A percentile compares a stretch with the other conserved stretches of the same genome.
Conservation (phyloP, 2,113 vertebrate genomes). For the Passer montanus region DNA sequence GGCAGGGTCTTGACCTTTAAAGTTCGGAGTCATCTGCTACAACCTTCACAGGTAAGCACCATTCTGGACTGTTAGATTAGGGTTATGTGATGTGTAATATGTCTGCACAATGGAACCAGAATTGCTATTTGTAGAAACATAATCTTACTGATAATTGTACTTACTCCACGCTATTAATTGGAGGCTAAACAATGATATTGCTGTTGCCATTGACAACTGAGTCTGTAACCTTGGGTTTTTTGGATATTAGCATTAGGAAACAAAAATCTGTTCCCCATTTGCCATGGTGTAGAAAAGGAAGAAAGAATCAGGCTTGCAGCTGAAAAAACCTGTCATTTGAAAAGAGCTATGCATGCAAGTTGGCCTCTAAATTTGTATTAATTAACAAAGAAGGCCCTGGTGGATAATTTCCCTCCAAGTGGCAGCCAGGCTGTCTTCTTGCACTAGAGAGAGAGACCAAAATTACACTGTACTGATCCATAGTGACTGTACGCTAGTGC, state of each 20-base stretch:
- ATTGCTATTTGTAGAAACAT: background rate
- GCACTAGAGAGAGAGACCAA: background rate
- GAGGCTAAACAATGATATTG: constrained; percentile 4
- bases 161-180: background rate
- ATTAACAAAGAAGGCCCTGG: background rate
- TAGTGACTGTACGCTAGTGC: background rate
- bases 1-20: background rate
- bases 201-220: constrained; percentile 29
- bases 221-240: background rate
- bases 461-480: background rate
- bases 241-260: background rate
- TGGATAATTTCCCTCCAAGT: background rate
- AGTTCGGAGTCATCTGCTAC: background rate
- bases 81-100: background rate
- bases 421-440: background rate
- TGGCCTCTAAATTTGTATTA: background rate
- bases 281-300: background rate
- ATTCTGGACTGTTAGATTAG: background rate
- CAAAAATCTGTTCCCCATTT: background rate
- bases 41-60: background rate
- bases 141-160: background rate
- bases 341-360: background rate
- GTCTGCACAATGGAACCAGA: background rate
- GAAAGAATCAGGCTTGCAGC: background rate
- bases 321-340: background rate